phyloP scores from a whole-genome alignment of 2,888 invertebrate species.

The Thereva nobilitata region DNA sequence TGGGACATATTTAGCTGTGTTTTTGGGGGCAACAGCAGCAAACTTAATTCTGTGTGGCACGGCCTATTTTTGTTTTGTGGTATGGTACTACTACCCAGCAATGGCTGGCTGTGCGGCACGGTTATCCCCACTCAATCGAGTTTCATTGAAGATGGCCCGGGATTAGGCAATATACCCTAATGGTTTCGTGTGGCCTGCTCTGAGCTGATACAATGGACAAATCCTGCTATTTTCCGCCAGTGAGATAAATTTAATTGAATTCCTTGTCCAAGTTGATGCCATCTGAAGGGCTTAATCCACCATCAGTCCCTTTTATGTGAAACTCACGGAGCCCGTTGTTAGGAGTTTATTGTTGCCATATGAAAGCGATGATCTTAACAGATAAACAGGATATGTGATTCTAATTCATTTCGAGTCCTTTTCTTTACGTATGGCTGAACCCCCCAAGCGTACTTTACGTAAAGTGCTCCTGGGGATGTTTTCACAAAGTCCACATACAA shows the following conservation, averaged over 20 bases:
- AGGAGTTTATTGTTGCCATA: conserved; percentile 29
- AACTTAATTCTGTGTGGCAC: too few species aligned
- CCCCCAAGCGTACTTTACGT: too few species aligned
- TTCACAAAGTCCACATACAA: too few species aligned
- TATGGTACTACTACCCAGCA: too few species aligned
- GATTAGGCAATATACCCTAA: conserved; percentile 30
- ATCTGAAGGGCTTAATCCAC: conserved; percentile 27
- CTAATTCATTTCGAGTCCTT: conserved; percentile 20
- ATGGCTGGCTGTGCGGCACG: too few species aligned
- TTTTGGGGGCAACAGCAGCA: too few species aligned
- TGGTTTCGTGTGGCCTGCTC: conserved; percentile 11
- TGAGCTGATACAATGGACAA: conserved; percentile 4
- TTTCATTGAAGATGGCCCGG: conserved; percentile 21
- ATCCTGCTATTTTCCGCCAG: conserved; percentile 19
- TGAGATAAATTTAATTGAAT: conserved; percentile 33
- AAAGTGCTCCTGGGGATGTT: too few species aligned
- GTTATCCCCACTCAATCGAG: conserved; percentile 6
- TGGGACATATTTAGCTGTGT: too few species aligned
- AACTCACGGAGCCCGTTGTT: conserved; percentile 20
- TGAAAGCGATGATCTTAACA: conserved; percentile 28
- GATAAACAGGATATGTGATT: conserved; percentile 27
- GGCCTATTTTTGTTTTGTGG: too few species aligned
- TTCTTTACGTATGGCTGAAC: not conserved
- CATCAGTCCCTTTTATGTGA: conserved; percentile 21
- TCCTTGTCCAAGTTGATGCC: conserved; percentile 28